These are phyloP conservation scores for Crotalus viridis DNA, from an alignment of 2,113 vertebrate genomes.

Conservation along the genomic window DNA sequence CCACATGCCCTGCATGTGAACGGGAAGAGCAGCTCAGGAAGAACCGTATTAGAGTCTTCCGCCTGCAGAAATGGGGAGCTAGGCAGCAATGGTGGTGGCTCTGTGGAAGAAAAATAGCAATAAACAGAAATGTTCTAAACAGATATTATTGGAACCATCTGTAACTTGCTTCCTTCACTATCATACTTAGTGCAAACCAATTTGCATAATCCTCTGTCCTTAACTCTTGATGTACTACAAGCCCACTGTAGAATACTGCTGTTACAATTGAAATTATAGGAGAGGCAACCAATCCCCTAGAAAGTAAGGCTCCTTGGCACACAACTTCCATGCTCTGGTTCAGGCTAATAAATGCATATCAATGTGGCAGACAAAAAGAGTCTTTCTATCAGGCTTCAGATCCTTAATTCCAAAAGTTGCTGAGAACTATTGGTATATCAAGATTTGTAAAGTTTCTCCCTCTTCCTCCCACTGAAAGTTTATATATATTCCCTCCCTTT, in stretches of 20 bases:
- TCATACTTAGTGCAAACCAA: neutral
- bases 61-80: constrained; percentile 72
- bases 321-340: neutral
- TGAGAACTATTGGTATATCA: neutral
- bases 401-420: neutral
- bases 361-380: neutral
- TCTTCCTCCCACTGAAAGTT: neutral
- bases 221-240: neutral
- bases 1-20: constrained; percentile 91
- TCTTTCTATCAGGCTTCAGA: neutral
- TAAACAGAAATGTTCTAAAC: neutral
- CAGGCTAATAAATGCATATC: neutral
- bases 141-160: neutral
- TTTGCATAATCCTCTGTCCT: neutral
- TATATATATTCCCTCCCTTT: neutral
- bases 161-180: neutral
- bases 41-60: constrained; percentile 60
- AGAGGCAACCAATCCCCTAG: neutral
- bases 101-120: constrained; percentile 43
- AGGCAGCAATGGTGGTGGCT: constrained; percentile 64
- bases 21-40: constrained; percentile 86
- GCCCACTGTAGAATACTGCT: neutral
- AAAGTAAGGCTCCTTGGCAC: neutral
- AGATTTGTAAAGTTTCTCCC: neutral
- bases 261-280: neutral